Percentiles rank a stretch among this genome's conserved stretches.
Conservation (phyloP, 2,113 vertebrate species). For the Echinops telfairi region DNA sequence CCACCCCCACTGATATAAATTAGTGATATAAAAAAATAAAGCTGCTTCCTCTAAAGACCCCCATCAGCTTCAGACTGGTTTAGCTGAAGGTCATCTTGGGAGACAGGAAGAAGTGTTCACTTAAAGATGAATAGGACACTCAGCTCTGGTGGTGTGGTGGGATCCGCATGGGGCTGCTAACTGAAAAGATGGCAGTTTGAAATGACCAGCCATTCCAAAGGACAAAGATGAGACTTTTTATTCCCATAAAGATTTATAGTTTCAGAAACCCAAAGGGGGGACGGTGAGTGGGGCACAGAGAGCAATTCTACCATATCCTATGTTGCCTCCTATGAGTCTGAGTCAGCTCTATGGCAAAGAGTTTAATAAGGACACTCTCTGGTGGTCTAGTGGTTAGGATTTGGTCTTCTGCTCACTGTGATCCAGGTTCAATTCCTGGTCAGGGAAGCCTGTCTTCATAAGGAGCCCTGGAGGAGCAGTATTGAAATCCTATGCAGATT, state of each 20-base stretch:
- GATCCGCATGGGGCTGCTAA: not conserved
- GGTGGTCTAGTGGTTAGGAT: too few species aligned
- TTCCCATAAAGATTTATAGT: too few species aligned
- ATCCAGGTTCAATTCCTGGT: too few species aligned
- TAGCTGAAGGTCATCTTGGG: not conserved
- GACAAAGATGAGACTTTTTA: not conserved
- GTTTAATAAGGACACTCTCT: too few species aligned
- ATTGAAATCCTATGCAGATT: not conserved
- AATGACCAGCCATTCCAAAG: not conserved
- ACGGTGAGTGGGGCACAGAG: too few species aligned
- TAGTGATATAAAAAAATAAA: not conserved
- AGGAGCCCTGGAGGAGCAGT: too few species aligned
- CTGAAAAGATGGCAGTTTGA: not conserved
- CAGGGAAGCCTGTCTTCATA: too few species aligned
- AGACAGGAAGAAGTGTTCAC: accelerated
- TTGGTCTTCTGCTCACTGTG: too few species aligned
- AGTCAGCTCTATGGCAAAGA: too few species aligned
- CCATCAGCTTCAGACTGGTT: not conserved
- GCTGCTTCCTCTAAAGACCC: not conserved
- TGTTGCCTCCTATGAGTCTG: too few species aligned
- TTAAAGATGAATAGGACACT: not conserved
- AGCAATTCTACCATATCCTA: too few species aligned
- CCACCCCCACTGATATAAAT: not conserved
- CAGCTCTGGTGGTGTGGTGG: not conserved
- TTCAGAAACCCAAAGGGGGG: too few species aligned